Base-by-base conservation (phyloP, 2,113 vertebrate genomes). In the Syngnathus scovelli region DNA sequence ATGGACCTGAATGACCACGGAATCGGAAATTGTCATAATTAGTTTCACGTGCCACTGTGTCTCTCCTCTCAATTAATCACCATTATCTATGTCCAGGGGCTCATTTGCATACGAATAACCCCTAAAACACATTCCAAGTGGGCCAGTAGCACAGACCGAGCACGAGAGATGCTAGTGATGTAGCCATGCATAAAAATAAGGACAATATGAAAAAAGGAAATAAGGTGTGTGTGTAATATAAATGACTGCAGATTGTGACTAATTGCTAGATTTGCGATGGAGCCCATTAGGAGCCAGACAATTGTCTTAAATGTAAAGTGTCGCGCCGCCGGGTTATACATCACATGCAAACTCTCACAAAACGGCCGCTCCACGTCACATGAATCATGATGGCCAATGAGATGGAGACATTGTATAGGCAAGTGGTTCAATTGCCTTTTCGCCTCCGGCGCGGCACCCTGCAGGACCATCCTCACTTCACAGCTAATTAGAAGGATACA, bases 81-180 rank as follows among this genome's bases (percentile, higher is more conserved):
- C 74, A 87, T 90, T 89, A 89, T 87, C 83, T 86, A 89, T 88
- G 87, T 90, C 86, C 84, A 84, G 83, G 78, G 83, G 77, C 81
- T 84, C 83, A 89, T 90, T 88, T 90, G 81, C 89, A 90, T 88
- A 84, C 64, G 83, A 90, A 88, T 86, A 84, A 85, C 81, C 85
- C 82, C 83, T 23, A 83, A 85, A 88, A 87, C 80, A 79, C 80
- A 83, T 83, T 33, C 68, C 19, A 71, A 80, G 75, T 87, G 71
- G 80, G 80, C 77, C 77, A 69, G 69, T 78, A 71, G 75, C 77
- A 62, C 67, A 33, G 72, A 79, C 72, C 76, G 76, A 74, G 70
- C 68, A 23, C 76, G 66, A 46, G 61, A 74, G 68, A 73, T 63
- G 44, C 61, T 12, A 37, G 69, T 7, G 55, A 78, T 65, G 77